Evolutionary conservation across 2,113 vertebrate genomes (phyloP).

Genomic region (Pteruthius melanotis): DNA sequence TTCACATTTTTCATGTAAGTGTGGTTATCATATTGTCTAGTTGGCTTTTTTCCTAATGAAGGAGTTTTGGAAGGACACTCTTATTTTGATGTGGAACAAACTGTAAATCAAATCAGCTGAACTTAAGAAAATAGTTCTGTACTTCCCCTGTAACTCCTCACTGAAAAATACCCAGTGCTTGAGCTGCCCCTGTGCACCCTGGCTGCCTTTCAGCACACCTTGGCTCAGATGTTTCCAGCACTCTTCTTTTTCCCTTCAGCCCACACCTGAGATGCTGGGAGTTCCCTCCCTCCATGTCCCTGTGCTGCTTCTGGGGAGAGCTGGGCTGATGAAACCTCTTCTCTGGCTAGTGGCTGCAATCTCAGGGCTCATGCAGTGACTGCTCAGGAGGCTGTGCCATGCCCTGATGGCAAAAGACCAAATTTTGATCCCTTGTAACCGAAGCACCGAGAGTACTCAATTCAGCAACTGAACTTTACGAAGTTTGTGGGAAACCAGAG

Average conservation of each 20-base stretch:
- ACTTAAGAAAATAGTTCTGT: neutral
- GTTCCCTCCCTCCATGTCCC: neutral
- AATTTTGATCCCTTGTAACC: neutral
- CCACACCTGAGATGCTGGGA: too few species aligned
- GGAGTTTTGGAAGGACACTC: neutral
- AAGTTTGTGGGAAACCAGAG: neutral
- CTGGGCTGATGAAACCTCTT: neutral
- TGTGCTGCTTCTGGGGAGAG: neutral
- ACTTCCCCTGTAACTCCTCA: neutral
- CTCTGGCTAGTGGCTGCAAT: neutral
- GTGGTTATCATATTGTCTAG: neutral
- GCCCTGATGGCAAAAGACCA: rapidly evolving
- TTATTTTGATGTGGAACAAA: neutral
- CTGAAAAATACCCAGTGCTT: neutral
- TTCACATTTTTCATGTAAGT: neutral
- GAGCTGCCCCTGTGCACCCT: neutral
- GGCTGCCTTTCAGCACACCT: neutral
- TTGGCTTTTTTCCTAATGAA: neutral
- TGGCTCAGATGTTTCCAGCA: neutral
- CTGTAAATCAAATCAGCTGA: neutral
- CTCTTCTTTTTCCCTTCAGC: neutral
- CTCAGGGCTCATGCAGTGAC: neutral
- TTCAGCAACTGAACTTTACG: neutral
- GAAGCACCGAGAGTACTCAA: rapidly evolving
- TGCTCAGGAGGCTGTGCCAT: rapidly evolving